These are phyloP conservation scores for Malaclemys terrapin DNA, from an alignment of 2,113 vertebrate species.

Conservation along the genomic window DNA sequence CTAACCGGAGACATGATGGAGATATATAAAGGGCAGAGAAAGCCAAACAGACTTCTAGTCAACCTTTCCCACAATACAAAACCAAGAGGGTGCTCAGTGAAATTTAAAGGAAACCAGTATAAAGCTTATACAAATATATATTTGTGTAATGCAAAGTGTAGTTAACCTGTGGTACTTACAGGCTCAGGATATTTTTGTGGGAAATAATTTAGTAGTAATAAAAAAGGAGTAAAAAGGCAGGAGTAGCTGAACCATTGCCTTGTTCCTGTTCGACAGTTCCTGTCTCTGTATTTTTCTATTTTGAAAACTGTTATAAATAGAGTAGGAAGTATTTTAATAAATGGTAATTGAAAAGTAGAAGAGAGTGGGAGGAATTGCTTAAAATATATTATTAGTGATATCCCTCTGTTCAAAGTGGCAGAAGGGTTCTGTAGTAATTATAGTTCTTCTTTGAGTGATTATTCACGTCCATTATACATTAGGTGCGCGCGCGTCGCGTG, in stretches of 20 bases:
- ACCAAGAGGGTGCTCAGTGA: background rate
- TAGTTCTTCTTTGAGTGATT: background rate
- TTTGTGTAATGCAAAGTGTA: background rate
- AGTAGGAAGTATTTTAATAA: conserved; percentile 48
- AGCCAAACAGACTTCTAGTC: no score
- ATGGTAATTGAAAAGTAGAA: conserved; percentile 7
- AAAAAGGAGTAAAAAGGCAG: background rate
- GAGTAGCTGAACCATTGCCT: background rate
- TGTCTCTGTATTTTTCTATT: background rate
- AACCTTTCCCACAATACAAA: background rate
- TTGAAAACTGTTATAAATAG: conserved; percentile 32
- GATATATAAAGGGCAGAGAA: no score
- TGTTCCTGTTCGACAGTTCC: conserved; percentile 38
- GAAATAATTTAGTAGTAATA: background rate
- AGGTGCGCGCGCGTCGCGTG: no score
- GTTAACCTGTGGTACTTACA: background rate
- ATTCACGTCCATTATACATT: no score
- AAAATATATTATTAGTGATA: conserved; percentile 10
- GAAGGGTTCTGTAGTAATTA: background rate
- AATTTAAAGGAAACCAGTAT: background rate
- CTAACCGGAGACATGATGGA: background rate
- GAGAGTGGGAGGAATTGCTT: conserved; percentile 6
- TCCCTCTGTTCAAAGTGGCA: background rate
- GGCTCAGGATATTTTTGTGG: conserved; percentile 16
- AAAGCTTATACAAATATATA: background rate